Conservation (phyloP, 2,888 invertebrate species). For the Trachelus troglodyta region DNA sequence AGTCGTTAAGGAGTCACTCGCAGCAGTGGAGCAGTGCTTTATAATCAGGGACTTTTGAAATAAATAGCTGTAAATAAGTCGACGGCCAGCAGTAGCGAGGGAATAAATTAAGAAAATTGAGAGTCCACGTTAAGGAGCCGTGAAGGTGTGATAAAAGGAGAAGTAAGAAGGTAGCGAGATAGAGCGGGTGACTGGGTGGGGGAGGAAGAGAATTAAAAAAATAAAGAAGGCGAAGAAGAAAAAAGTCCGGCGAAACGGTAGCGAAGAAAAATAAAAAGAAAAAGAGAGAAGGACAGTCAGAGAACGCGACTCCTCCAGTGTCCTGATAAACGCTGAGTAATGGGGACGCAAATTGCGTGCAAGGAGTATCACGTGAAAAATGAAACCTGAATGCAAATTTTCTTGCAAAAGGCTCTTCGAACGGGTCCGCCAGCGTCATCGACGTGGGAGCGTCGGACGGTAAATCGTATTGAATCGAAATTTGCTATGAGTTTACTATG, state of each 20-base stretch:
- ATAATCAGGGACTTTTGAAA: not conserved
- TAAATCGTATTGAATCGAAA: not conserved
- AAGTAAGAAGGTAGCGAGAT: not conserved
- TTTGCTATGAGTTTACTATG: not conserved
- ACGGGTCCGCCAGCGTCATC: not conserved
- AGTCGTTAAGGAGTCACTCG: not conserved
- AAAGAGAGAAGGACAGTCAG: constrained; percentile 13
- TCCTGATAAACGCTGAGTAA: constrained; percentile 51
- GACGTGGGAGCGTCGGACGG: not conserved
- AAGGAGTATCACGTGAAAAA: constrained; percentile 35
- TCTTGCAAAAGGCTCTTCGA: not conserved
- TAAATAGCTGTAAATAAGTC: not conserved
- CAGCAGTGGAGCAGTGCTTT: not conserved
- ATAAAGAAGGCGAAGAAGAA: not conserved
- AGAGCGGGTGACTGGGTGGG: not conserved
- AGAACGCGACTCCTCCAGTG: constrained; percentile 24
- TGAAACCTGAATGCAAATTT: constrained; percentile 39
- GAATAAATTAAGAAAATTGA: not conserved
- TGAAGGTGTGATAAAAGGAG: not conserved
- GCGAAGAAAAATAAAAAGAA: not conserved
- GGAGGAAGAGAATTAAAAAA: not conserved
- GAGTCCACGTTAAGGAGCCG: not conserved
- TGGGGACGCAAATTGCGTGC: constrained; percentile 46
- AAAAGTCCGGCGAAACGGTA: not conserved
- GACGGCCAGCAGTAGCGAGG: not conserved